Base-by-base conservation (phyloP, 2,797 vertebrate species). In the Taenioides sp. region DNA sequence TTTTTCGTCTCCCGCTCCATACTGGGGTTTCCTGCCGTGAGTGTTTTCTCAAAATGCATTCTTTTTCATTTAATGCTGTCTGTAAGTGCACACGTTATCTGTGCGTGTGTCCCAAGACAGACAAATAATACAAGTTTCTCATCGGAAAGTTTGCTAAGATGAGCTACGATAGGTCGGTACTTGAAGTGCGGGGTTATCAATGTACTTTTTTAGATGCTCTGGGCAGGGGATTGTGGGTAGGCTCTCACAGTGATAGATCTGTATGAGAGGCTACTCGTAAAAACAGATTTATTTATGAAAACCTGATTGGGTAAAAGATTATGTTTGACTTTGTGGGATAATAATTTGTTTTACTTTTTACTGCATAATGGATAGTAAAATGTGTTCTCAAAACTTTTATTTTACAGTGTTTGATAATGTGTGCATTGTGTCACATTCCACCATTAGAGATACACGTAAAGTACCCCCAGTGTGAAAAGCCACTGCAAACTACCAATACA, bases 171-270 rank as follows among this genome's bases (percentile, higher is more conserved):
- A 73, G 74, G 72, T 66, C 69, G 75, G 66, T 2, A 43, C 52
- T 58, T 23, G 66, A 34, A 73, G 47, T 25, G 65, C 0, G 54
- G 75, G 62, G 69, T 87, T 49, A 87, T 83, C 67, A 79, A 68
- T 60, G 74, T 69, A 75, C 79, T 77, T 79, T 85, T 86, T 86
- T 84, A 75, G 79, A 65, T 73, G 43, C 72, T 65, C 7, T 72
- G 73, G 75, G 80, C 75, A 80, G 67, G 25, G 12, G 2, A 69
- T 25, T 40, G 63, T 31, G 28, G 40, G 27, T 67, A 2, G 65
- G 80, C 69, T 91, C 87, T 87, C 88, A 90, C 84, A 70, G 54
- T 75, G 84, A 90, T 88, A 87, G 80, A 65, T 63, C 4, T 23
- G 22, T 16, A 40, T 4, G 4, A 5, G 4, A 7, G 31, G 7